Percentiles rank a stretch among this genome's conserved stretches.
phyloP scores from a whole-genome alignment of 2,113 vertebrate genomes.

The Pandion haliaetus region DNA sequence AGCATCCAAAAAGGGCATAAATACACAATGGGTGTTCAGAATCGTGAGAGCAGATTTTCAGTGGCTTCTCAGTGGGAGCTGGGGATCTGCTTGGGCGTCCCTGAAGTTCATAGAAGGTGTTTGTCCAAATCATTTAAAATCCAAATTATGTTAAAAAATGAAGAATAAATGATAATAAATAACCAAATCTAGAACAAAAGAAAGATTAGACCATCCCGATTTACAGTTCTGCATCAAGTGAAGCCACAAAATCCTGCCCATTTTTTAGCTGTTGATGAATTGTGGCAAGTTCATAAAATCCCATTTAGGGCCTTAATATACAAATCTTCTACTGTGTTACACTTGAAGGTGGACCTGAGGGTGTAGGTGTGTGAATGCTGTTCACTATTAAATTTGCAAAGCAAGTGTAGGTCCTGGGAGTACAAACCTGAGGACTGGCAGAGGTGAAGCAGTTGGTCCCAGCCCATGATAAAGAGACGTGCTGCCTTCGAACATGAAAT shows the following conservation, averaged over 20 bases:
- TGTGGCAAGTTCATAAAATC: background rate
- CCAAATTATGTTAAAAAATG: background rate
- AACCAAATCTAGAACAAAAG: background rate
- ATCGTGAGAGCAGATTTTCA: background rate
- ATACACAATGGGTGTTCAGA: background rate
- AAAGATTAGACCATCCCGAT: background rate
- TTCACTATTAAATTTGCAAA: background rate
- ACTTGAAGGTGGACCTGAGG: background rate
- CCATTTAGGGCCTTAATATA: background rate
- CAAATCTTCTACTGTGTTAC: background rate
- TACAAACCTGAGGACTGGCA: background rate
- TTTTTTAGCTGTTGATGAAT: background rate
- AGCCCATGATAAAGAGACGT: background rate
- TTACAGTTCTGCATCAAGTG: fast-evolving
- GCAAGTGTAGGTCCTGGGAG: background rate
- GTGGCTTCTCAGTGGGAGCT: background rate
- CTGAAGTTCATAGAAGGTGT: background rate
- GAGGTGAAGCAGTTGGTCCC: background rate
- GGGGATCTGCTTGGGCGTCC: background rate
- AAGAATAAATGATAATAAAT: background rate
- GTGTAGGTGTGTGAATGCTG: fast-evolving
- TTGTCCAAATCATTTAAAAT: background rate
- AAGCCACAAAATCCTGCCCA: background rate
- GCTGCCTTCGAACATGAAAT: background rate
- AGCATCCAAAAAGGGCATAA: background rate